Percentiles rank a stretch among this genome's conserved stretches.
Evolutionary conservation across 2,888 invertebrate species (phyloP).

Genomic region (Hyles lineata): DNA sequence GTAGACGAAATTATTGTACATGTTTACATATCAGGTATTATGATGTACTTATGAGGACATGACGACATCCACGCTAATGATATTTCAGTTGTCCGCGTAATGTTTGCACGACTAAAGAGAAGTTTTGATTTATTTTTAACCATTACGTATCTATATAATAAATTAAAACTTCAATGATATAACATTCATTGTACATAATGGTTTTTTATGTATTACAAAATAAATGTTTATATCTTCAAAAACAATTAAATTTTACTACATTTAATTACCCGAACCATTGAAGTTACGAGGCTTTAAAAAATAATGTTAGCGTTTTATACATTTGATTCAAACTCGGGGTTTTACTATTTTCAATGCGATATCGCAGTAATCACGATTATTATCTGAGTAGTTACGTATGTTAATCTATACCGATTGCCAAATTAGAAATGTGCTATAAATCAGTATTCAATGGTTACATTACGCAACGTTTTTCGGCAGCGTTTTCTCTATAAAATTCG

Average conservation of each 20-base stretch:
- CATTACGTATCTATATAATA: not conserved
- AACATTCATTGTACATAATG: not conserved
- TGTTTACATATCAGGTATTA: no score
- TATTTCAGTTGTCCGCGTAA: not conserved
- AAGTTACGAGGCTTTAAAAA: not conserved
- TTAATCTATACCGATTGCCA: slow-evolving; percentile 9
- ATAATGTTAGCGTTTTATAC: not conserved
- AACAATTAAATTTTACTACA: not conserved
- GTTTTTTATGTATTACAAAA: not conserved
- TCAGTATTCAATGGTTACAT: slow-evolving; percentile 29
- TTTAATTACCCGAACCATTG: not conserved
- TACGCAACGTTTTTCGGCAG: slow-evolving; percentile 41
- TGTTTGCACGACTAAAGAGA: not conserved
- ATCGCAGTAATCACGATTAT: slow-evolving; percentile 9
- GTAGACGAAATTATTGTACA: not conserved
- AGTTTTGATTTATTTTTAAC: not conserved
- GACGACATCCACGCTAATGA: not conserved
- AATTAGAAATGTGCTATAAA: slow-evolving; percentile 24
- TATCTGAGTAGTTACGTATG: slow-evolving; percentile 10
- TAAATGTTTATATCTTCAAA: not conserved
- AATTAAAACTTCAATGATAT: not conserved
- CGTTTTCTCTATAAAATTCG: slow-evolving; percentile 42
- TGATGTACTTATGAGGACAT: not conserved
- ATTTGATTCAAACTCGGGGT: not conserved
- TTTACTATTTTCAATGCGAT: slow-evolving; percentile 8